A percentile compares a stretch with the other conserved stretches of the same genome.
These are phyloP conservation scores for Campylorhamphus procurvoides DNA, from an alignment of 2,113 vertebrate species.

Conservation along the genomic window DNA sequence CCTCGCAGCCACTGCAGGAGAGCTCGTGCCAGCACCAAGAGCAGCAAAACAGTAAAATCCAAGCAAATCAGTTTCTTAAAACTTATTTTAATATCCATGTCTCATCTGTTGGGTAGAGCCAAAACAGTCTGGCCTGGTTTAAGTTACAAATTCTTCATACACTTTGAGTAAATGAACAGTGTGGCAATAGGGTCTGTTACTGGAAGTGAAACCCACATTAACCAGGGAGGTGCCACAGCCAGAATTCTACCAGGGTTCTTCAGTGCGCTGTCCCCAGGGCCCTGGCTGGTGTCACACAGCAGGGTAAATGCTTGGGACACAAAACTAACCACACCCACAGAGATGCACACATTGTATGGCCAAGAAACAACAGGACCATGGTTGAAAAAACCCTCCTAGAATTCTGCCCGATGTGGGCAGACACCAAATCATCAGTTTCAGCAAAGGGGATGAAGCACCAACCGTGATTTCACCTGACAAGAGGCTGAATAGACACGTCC, in stretches of 20 bases:
- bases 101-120: constrained; percentile 72
- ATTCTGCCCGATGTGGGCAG: neutral
- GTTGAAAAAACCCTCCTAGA: constrained; percentile 42
- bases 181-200: constrained; percentile 69
- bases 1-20: neutral
- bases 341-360: neutral
- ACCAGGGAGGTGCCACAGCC: constrained; percentile 39
- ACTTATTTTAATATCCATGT: constrained; percentile 80
- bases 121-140: constrained; percentile 75
- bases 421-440: neutral
- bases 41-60: constrained; percentile 55
- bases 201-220: constrained; percentile 78
- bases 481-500: neutral
- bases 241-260: constrained; percentile 54
- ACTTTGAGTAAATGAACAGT: constrained; percentile 74
- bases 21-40: neutral
- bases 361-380: constrained; percentile 1
- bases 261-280: neutral
- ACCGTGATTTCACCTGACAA: neutral
- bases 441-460: neutral
- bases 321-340: constrained; percentile 18
- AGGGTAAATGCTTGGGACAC: constrained; percentile 40
- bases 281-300: neutral
- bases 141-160: constrained; percentile 81
- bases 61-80: constrained; percentile 74